Evolutionary conservation across 2,888 invertebrate species (phyloP).

Genomic region (Acheta domesticus): DNA sequence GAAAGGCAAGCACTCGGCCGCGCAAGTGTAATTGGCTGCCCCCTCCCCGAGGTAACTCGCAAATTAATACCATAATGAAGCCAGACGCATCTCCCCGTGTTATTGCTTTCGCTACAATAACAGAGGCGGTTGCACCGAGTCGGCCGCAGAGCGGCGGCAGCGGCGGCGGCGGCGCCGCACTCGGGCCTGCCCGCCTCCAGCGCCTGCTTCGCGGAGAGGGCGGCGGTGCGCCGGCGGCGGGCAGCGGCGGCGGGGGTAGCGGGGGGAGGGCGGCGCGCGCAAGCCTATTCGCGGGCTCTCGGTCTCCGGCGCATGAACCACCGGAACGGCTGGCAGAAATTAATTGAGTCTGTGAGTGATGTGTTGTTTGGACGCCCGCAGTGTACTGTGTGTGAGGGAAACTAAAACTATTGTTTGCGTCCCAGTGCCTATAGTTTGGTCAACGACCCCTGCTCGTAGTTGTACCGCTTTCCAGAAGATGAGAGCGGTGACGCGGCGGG

Average conservation of each 20-base stretch:
- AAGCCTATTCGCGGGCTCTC: no score
- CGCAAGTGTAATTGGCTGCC: conserved; percentile 35
- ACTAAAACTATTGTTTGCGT: no score
- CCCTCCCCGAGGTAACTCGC: conserved; percentile 21
- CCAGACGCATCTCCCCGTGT: conserved; percentile 22
- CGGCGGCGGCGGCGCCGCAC: not conserved
- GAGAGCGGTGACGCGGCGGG: no score
- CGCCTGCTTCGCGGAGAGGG: not conserved
- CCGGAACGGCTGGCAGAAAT: no score
- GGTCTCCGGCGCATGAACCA: no score
- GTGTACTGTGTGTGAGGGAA: no score
- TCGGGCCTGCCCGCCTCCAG: not conserved
- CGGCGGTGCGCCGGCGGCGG: not conserved
- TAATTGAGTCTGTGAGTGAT: no score
- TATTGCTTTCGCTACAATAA: conserved; percentile 23
- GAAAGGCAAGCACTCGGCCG: conserved; percentile 25
- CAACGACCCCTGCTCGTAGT: no score
- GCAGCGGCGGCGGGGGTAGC: not conserved
- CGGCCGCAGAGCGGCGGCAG: not conserved
- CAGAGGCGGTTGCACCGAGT: not conserved
- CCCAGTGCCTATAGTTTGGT: no score
- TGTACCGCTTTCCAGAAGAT: no score
- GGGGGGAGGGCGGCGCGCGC: no score
- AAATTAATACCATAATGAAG: conserved; percentile 31
- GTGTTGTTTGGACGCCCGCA: no score